Evolutionary conservation across 2,797 vertebrate genomes (phyloP).

Genomic region (Fundulus diaphanus): DNA sequence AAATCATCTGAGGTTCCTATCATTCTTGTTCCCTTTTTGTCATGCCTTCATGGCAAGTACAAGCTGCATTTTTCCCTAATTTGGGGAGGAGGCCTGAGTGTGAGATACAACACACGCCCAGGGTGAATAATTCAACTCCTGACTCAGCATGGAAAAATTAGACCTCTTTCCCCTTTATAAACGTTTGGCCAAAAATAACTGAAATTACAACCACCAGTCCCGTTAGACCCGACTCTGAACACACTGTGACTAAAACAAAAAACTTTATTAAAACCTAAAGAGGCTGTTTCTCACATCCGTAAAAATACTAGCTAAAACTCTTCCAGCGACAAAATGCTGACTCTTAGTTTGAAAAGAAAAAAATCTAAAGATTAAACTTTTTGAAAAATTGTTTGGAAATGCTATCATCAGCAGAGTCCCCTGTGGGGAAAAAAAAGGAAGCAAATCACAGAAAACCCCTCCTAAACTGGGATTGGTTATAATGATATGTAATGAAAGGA

Average conservation of each 20-base stretch:
- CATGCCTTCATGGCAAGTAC: slow-evolving; percentile 45
- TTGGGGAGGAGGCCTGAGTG: slow-evolving; percentile 67
- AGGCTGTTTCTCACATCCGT: background rate
- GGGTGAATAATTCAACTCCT: slow-evolving; percentile 69
- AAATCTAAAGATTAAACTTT: background rate
- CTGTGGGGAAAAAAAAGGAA: background rate
- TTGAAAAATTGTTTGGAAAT: background rate
- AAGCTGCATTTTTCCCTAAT: slow-evolving; percentile 64
- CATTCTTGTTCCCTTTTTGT: slow-evolving; percentile 51
- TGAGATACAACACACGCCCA: slow-evolving; percentile 40
- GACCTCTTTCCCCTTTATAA: slow-evolving; percentile 57
- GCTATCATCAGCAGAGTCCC: background rate
- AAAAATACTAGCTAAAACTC: slow-evolving; percentile 24
- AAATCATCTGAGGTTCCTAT: slow-evolving; percentile 53
- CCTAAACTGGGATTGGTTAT: too few relatives aligned
- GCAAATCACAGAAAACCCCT: background rate
- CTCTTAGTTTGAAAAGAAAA: slow-evolving; percentile 23
- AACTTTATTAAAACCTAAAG: background rate
- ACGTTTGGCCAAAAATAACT: slow-evolving; percentile 51
- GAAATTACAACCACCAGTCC: slow-evolving; percentile 32
- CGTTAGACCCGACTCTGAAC: slow-evolving; percentile 5
- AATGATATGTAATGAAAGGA: too few relatives aligned
- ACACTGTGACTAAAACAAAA: slow-evolving; percentile 6
- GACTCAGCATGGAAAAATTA: slow-evolving; percentile 71
- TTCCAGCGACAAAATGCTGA: slow-evolving; percentile 10